Conservation (phyloP, 2,797 vertebrate genomes). For the Pteropus rufus region DNA sequence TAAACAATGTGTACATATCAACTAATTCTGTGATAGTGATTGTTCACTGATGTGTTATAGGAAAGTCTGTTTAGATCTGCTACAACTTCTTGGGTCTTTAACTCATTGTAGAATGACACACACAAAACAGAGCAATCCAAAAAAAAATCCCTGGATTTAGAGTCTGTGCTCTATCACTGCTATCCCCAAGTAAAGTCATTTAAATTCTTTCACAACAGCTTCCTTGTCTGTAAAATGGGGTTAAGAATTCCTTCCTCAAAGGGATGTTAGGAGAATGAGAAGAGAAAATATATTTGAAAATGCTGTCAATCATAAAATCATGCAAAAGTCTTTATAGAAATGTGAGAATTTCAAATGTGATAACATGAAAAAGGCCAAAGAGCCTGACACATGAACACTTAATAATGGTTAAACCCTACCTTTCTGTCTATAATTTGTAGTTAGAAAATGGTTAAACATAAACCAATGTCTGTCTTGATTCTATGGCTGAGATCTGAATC, state of each 20-base stretch:
- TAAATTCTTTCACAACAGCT: not conserved
- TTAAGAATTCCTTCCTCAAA: not conserved
- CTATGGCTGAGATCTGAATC: not conserved
- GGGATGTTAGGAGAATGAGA: not conserved
- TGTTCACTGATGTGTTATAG: not conserved
- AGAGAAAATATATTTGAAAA: not conserved
- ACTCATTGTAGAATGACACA: not conserved
- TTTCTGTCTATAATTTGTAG: not conserved
- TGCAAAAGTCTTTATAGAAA: conserved; percentile 10
- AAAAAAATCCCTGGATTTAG: not conserved
- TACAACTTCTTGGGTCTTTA: not conserved
- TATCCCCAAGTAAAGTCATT: not conserved
- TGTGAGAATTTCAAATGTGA: not conserved
- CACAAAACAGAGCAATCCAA: not conserved
- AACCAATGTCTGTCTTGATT: not conserved
- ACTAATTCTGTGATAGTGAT: not conserved
- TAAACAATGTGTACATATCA: not conserved
- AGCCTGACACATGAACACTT: not conserved
- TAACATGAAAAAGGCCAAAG: not conserved
- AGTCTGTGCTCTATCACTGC: not conserved
- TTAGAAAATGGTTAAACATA: not conserved
- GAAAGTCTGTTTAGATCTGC: not conserved
- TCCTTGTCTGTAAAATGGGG: not conserved
- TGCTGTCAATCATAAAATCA: conserved; percentile 1
- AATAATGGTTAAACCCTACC: not conserved